These are phyloP conservation scores for Saguinus imperator DNA, from an alignment of 2,113 vertebrate genomes.

Conservation along the genomic window DNA sequence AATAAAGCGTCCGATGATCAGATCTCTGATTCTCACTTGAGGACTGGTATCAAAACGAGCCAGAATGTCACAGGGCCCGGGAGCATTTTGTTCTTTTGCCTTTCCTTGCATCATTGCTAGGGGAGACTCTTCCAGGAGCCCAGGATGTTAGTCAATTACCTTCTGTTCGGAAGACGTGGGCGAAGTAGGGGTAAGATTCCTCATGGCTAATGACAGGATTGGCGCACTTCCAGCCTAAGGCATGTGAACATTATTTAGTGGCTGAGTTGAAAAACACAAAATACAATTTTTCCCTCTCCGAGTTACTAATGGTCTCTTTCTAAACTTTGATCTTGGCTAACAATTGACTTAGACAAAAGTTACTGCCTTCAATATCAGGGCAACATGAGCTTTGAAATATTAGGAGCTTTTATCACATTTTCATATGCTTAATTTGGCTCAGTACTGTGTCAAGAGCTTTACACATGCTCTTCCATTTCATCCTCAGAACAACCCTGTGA, in stretches of 20 bases:
- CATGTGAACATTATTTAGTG: not conserved
- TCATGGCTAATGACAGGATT: not conserved
- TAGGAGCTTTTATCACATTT: not conserved
- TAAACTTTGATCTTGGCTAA: not conserved
- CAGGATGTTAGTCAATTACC: not conserved
- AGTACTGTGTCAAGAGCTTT: not conserved
- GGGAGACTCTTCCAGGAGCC: not conserved
- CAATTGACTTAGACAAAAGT: not conserved
- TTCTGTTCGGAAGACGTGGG: not conserved
- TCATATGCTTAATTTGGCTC: not conserved
- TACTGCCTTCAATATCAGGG: not conserved
- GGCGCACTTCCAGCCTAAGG: not conserved
- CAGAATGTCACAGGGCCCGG: not conserved
- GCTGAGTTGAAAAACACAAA: not conserved
- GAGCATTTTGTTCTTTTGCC: not conserved
- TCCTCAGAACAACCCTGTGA: not conserved
- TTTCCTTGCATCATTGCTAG: rapidly evolving
- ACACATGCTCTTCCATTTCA: no score
- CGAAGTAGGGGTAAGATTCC: not conserved
- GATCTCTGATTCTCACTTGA: not conserved
- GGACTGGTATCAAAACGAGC: not conserved
- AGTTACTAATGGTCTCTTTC: not conserved
- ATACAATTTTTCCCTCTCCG: not conserved
- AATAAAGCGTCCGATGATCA: not conserved
- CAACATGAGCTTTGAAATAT: not conserved